A percentile compares a stretch with the other conserved stretches of the same genome.
phyloP scores from a whole-genome alignment of 2,113 vertebrate genomes.

The Sinocyclocheilus rhinocerous region DNA sequence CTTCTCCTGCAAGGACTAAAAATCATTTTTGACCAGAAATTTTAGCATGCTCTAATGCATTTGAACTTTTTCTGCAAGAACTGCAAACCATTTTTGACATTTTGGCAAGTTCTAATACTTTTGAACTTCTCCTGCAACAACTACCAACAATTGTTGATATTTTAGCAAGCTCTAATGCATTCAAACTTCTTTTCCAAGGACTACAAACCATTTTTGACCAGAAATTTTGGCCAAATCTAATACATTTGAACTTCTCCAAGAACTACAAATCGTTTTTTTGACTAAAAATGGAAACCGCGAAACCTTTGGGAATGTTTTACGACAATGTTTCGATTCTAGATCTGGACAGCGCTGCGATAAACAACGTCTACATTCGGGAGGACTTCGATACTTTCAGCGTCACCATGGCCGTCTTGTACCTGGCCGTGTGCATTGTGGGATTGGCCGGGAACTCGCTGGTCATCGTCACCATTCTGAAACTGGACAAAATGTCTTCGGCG shows the following conservation, averaged over 20 bases:
- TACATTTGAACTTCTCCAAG: background rate
- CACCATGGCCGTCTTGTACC: constrained; percentile 68
- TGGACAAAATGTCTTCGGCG: constrained; percentile 74
- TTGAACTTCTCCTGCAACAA: no score
- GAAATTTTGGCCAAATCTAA: background rate
- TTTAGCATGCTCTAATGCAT: no score
- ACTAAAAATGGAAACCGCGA: constrained; percentile 37
- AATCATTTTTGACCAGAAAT: no score
- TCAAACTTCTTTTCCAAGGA: no score
- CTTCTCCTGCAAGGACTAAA: no score
- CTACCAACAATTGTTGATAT: no score
- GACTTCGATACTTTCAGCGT: constrained; percentile 58
- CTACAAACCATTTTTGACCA: no score
- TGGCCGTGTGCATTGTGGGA: constrained; percentile 72
- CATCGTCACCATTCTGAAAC: constrained; percentile 68
- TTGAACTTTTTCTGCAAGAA: no score
- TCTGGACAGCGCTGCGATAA: constrained; percentile 6
- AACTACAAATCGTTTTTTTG: background rate
- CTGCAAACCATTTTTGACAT: no score
- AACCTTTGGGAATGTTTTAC: constrained; percentile 14
- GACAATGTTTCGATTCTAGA: constrained; percentile 31
- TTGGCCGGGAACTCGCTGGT: constrained; percentile 75
- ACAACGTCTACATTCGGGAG: constrained; percentile 31
- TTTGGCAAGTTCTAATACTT: no score
- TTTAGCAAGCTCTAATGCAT: no score